Conservation (phyloP, 1,140 invertebrate species). For the Stratiolaelaps scimitus region DNA sequence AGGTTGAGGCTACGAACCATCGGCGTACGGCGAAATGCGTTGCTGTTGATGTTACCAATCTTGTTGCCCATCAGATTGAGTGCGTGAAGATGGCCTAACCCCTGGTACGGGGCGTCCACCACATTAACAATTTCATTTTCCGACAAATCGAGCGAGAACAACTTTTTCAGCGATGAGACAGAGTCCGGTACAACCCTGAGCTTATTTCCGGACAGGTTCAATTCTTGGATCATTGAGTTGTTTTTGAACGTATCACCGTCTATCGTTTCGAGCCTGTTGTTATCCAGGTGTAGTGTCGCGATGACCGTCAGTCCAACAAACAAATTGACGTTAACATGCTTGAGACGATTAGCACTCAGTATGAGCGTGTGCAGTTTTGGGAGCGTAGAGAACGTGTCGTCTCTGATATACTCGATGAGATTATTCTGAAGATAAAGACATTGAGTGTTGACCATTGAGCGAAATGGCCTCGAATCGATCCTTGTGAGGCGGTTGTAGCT, state of each 20-base stretch:
- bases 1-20: constrained; percentile 71
- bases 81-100: constrained; percentile 62
- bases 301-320: constrained; percentile 62
- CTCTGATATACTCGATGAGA: constrained; percentile 57
- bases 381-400: constrained; percentile 62
- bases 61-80: constrained; percentile 71
- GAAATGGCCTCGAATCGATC: constrained; percentile 63
- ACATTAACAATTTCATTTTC: constrained; percentile 61
- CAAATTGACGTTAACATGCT: constrained; percentile 57
- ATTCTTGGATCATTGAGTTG: constrained; percentile 59
- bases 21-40: constrained; percentile 60
- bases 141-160: constrained; percentile 62
- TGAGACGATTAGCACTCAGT: constrained; percentile 61
- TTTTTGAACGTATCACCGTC: constrained; percentile 67
- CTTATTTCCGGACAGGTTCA: constrained; percentile 66
- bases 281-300: constrained; percentile 59
- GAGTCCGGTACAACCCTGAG: constrained; percentile 56
- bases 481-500: constrained; percentile 65
- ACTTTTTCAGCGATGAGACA: constrained; percentile 55
- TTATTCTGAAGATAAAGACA: constrained; percentile 67
- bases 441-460: constrained; percentile 62
- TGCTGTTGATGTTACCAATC: constrained; percentile 64
- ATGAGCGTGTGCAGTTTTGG: constrained; percentile 65
- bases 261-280: constrained; percentile 57
- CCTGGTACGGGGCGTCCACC: constrained; percentile 61